Evolutionary conservation across 2,888 invertebrate genomes (phyloP).

Genomic region (Standfussiana lucernea): DNA sequence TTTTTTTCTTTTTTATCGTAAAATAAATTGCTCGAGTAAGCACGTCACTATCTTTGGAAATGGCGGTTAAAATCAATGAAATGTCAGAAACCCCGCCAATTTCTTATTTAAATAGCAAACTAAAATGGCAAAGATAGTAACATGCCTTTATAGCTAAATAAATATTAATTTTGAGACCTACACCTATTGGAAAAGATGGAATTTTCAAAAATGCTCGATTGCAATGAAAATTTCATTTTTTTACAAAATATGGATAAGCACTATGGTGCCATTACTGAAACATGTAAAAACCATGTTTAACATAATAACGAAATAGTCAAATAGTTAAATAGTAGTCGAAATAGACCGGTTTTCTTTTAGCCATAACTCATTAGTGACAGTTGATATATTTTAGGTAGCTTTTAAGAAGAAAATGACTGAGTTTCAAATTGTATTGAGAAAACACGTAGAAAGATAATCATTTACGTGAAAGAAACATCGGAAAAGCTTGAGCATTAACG

Average conservation of each 20-base stretch:
- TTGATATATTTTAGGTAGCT: slow-evolving; percentile 86
- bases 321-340: slow-evolving; percentile 87
- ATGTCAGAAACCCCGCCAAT: slow-evolving; percentile 24
- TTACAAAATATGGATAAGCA: slow-evolving; percentile 69
- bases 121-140: slow-evolving; percentile 47
- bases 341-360: slow-evolving; percentile 90
- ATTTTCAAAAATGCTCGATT: slow-evolving; percentile 48
- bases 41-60: slow-evolving; percentile 62
- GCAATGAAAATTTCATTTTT: slow-evolving; percentile 62
- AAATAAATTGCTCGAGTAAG: slow-evolving; percentile 48
- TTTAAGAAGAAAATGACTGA: slow-evolving; percentile 80
- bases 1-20: slow-evolving; percentile 70
- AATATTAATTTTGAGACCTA: slow-evolving; percentile 62
- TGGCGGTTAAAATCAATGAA: slow-evolving; percentile 34
- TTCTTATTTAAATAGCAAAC: slow-evolving; percentile 34
- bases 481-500: slow-evolving; percentile 1
- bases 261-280: slow-evolving; percentile 80
- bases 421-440: slow-evolving; percentile 79
- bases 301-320: slow-evolving; percentile 84
- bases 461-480: slow-evolving; percentile 6
- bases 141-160: slow-evolving; percentile 44
- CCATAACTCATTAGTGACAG: slow-evolving; percentile 88
- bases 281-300: slow-evolving; percentile 74
- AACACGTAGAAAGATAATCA: slow-evolving; percentile 29
- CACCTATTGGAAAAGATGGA: slow-evolving; percentile 64